phyloP scores from a whole-genome alignment of 2,888 invertebrate genomes.

The Bugulina stolonifera region DNA sequence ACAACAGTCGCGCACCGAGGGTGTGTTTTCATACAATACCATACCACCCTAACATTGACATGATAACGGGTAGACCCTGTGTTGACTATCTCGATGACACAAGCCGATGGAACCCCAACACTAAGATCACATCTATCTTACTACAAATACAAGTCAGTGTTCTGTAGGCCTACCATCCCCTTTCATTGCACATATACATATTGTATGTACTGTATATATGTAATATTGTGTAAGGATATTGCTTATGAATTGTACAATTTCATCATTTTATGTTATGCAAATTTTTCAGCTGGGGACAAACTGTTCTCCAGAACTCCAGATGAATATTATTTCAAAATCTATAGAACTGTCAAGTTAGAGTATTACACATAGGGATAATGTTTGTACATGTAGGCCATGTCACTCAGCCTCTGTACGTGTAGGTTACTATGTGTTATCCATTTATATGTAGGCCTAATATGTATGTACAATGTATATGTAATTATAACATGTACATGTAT shows the following conservation, averaged over 20 bases:
- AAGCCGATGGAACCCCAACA: slow-evolving; percentile 39
- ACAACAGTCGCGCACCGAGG: slow-evolving; percentile 42
- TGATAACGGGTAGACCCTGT: slow-evolving; percentile 45
- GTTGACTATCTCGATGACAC: slow-evolving; percentile 44
- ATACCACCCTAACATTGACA: slow-evolving; percentile 50
- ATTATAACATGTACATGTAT: too few species aligned
- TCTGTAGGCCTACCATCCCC: background rate
- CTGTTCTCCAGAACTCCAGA: too few species aligned
- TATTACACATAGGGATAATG: too few species aligned
- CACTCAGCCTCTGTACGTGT: background rate
- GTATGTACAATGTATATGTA: too few species aligned
- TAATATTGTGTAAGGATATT: background rate
- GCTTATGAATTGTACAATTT: too few species aligned
- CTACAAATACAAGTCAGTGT: slow-evolving; percentile 41
- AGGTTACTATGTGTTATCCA: background rate
- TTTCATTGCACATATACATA: background rate
- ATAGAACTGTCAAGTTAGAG: too few species aligned
- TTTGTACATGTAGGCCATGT: background rate
- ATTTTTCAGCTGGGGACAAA: too few species aligned
- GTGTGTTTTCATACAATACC: slow-evolving; percentile 50
- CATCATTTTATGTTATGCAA: too few species aligned
- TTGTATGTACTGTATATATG: background rate
- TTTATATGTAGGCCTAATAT: too few species aligned
- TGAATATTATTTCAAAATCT: too few species aligned
- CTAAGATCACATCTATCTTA: slow-evolving; percentile 38